Conservation (phyloP, 2,888 invertebrate genomes). For the Xestia xanthographa region DNA sequence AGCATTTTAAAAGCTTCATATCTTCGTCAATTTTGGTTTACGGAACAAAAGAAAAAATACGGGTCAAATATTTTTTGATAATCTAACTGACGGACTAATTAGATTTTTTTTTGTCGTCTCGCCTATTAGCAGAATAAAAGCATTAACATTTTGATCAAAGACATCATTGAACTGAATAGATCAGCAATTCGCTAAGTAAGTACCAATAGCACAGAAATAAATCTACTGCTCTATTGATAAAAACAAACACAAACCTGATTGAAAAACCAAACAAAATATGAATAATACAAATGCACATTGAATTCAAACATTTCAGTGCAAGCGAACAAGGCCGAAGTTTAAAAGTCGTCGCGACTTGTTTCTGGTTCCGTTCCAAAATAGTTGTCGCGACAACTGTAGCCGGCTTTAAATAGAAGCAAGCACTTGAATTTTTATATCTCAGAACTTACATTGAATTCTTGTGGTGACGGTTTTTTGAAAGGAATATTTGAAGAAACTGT, state of each 20-base stretch:
- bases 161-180: neutral
- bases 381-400: constrained; percentile 54
- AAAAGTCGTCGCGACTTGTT: constrained; percentile 49
- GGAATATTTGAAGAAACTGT: constrained; percentile 40
- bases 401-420: constrained; percentile 69
- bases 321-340: constrained; percentile 52
- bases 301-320: constrained; percentile 46
- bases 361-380: constrained; percentile 69
- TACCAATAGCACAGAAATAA: neutral
- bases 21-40: no score
- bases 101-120: no score
- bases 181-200: neutral
- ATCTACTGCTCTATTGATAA: neutral
- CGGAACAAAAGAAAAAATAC: no score
- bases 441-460: constrained; percentile 66
- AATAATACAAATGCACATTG: constrained; percentile 43
- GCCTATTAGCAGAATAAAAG: neutral
- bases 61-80: no score
- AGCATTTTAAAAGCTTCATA: no score
- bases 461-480: constrained; percentile 21
- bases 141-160: neutral
- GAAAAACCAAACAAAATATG: constrained; percentile 32
- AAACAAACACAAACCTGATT: constrained; percentile 19
- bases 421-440: constrained; percentile 68
- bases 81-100: no score